Base-by-base conservation (phyloP, 2,888 invertebrate genomes). In the Hydropsyche betteni region DNA sequence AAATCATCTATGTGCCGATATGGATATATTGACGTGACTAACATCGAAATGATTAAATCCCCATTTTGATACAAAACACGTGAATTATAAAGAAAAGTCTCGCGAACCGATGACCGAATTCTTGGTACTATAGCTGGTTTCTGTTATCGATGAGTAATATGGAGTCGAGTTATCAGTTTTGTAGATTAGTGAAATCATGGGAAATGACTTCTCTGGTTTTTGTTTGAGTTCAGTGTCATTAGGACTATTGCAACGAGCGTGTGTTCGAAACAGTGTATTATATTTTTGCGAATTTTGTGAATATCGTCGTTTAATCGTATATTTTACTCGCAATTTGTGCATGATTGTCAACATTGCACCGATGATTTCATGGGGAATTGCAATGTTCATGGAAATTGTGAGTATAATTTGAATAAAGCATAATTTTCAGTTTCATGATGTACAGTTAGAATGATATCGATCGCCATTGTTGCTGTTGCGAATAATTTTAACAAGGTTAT, bases 301-400 rank as follows among this genome's bases (percentile, higher is more conserved):
- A 61, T 16, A 61, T 8, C 61, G 5, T 8, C 33, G 16, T 61
- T 24, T 7, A 12, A 61, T 6, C 33, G 2, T 61, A 16, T 24
- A 61, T 10, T 24, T 6, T 61, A 61, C 16, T 61, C 24, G 24
- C 24, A 24, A 24, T 44, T 44, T 44, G 44, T 44, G 10, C 16
- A 58, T 58, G 58, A 14, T 16, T 16, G 51, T 50, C 16, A 69
- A 69, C 7, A 69, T 51, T 12, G 70, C 34, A 52, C 58, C 36
- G 34, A 72, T 72, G 72, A 52, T 38, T 72, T 34, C 72, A 72
- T 72, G 72, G 72, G 72, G 58, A 72, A 72, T 72, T 72, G 72
- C 38, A 69, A 51, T 34, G 24, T 69, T 69, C 70, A 34, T 8
- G 33, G n/a, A 33, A 52, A 53, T 52, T 72, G 61, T 72, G 61